phyloP scores from a whole-genome alignment of 2,797 vertebrate genomes.

The Rhinogobio ventralis region DNA sequence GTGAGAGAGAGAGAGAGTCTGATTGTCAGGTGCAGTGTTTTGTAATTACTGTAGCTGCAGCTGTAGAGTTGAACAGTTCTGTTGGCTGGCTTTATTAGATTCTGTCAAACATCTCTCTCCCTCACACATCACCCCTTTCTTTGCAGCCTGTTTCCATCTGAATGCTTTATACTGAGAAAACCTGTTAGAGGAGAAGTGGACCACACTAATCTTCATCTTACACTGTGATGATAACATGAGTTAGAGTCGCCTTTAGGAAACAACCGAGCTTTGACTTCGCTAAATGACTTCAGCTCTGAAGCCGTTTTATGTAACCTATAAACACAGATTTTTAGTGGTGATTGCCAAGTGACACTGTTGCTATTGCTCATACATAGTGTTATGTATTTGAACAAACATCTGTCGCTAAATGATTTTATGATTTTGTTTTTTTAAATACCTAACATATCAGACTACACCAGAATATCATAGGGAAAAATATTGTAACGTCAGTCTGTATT shows the following conservation, averaged over 20 bases:
- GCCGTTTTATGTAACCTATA: conserved; percentile 23
- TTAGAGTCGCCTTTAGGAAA: conserved; percentile 30
- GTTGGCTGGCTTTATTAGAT: conserved; percentile 61
- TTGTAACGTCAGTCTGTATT: neutral
- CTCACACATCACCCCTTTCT: conserved; percentile 29
- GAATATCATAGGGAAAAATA: neutral
- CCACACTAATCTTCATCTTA: conserved; percentile 34
- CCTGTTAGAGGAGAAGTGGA: conserved; percentile 26
- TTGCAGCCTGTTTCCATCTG: conserved; percentile 38
- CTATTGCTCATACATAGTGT: neutral
- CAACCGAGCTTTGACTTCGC: conserved; percentile 1
- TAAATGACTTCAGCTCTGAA: conserved; percentile 13
- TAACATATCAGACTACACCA: neutral
- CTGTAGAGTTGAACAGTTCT: conserved; percentile 62
- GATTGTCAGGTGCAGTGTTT: conserved; percentile 74
- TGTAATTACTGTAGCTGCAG: conserved; percentile 65
- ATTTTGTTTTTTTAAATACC: neutral
- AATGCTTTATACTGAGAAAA: conserved; percentile 32
- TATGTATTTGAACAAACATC: conserved; percentile 13
- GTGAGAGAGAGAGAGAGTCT: conserved; percentile 38
- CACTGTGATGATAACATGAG: conserved; percentile 31
- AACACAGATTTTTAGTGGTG: conserved; percentile 10
- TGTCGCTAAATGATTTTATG: conserved; percentile 17
- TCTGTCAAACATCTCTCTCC: conserved; percentile 61
- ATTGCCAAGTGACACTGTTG: neutral